Conservation (phyloP, 2,113 vertebrate species). For the Phalacrocorax brasilianus region DNA sequence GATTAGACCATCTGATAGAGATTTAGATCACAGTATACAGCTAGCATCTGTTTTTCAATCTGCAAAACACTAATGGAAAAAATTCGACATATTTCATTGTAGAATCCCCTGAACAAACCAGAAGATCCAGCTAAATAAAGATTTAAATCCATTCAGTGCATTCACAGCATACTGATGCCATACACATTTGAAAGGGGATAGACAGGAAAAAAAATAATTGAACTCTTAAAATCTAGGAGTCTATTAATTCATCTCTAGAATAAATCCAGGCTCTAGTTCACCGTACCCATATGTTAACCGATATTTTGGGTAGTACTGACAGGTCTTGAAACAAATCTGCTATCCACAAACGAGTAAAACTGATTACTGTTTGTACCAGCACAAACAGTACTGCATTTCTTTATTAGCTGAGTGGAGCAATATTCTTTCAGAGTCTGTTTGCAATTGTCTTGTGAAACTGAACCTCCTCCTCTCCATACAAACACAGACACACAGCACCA, state of each 20-base stretch:
- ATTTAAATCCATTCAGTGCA: conserved; percentile 35
- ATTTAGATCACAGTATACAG: conserved; percentile 16
- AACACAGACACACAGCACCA: background rate
- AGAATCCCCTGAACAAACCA: conserved; percentile 31
- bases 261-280: background rate
- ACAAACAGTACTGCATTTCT: background rate
- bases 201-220: background rate
- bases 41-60: conserved; percentile 61
- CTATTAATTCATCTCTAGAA: background rate
- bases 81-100: conserved; percentile 32
- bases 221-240: conserved; percentile 7
- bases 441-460: background rate
- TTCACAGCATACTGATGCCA: conserved; percentile 16
- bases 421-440: background rate
- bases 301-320: conserved; percentile 38
- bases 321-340: conserved; percentile 33
- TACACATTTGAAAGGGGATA: background rate
- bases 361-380: conserved; percentile 1
- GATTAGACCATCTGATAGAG: conserved; percentile 53
- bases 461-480: background rate
- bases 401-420: background rate
- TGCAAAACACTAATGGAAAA: conserved; percentile 31
- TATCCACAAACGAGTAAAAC: background rate
- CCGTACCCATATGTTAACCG: background rate
- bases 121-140: conserved; percentile 60